Conservation (phyloP, 1,140 invertebrate species). For the Drusus annulatus region DNA sequence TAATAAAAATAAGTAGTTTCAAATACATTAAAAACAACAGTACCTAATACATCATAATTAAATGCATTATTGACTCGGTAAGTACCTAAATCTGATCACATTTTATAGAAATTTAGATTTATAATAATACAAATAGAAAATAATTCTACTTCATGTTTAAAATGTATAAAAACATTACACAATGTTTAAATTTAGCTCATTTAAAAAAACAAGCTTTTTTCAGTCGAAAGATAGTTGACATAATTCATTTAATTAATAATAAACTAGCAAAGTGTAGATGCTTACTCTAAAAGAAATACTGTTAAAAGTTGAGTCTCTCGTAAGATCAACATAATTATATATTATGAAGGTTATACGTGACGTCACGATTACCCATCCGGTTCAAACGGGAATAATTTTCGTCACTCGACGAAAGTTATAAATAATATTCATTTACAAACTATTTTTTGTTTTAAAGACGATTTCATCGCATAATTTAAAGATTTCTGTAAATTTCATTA, state of each 20-base stretch:
- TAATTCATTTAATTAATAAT: neutral
- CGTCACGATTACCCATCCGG: too few relatives aligned
- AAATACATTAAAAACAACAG: neutral
- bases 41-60: neutral
- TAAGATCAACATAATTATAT: neutral
- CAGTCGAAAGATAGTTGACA: constrained; percentile 13
- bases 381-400: too few relatives aligned
- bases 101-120: constrained; percentile 17
- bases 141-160: neutral
- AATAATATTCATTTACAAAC: too few relatives aligned
- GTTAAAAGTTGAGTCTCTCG: neutral
- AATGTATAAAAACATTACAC: neutral
- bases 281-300: constrained; percentile 23
- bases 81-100: constrained; percentile 47
- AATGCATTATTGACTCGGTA: constrained; percentile 39
- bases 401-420: too few relatives aligned
- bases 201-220: neutral
- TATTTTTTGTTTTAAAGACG: too few relatives aligned
- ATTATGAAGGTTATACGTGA: too few relatives aligned
- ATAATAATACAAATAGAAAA: constrained; percentile 1
- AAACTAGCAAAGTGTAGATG: neutral
- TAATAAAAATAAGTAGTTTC: constrained; percentile 21
- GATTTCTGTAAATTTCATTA: too few relatives aligned
- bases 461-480: too few relatives aligned
- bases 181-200: neutral